These are phyloP conservation scores for Novumbra hubbsi DNA, from an alignment of 2,797 vertebrate genomes.

Conservation along the genomic window DNA sequence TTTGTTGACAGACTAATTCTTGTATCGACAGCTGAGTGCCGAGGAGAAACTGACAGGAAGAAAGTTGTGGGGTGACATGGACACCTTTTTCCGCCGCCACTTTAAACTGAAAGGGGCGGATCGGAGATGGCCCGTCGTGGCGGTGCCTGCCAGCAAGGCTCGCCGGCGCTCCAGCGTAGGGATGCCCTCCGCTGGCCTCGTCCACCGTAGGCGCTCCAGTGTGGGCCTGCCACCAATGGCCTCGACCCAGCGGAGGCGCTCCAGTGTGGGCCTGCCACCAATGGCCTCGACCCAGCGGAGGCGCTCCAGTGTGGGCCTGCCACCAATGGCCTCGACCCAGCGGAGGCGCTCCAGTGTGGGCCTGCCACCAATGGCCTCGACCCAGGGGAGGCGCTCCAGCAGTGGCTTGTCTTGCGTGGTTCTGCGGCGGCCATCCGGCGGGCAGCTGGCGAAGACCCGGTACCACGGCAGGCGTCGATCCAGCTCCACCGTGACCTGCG, in stretches of 20 bases:
- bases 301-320: slow-evolving; percentile 80
- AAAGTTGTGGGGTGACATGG: slow-evolving; percentile 68
- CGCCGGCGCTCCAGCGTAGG: slow-evolving; percentile 81
- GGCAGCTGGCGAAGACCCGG: slow-evolving; percentile 14
- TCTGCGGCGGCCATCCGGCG: background rate
- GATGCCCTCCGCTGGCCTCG: slow-evolving; percentile 73
- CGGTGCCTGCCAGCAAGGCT: slow-evolving; percentile 81
- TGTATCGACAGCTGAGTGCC: slow-evolving; percentile 70
- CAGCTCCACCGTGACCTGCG: slow-evolving; percentile 63
- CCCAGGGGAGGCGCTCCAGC: slow-evolving; percentile 38
- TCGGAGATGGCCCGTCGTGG: slow-evolving; percentile 43
- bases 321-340: slow-evolving; percentile 67
- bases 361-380: slow-evolving; percentile 1
- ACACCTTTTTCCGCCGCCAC: slow-evolving; percentile 84
- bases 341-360: background rate
- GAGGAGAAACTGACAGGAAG: slow-evolving; percentile 11
- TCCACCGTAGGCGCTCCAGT: slow-evolving; percentile 69
- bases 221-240: slow-evolving; percentile 26
- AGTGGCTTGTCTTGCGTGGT: background rate
- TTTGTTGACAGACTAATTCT: slow-evolving; percentile 60
- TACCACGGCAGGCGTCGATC: slow-evolving; percentile 58
- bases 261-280: slow-evolving; percentile 69
- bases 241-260: slow-evolving; percentile 52
- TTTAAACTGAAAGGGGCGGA: slow-evolving; percentile 70
- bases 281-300: slow-evolving; percentile 70